Base-by-base conservation (phyloP, 2,113 vertebrate species). In the Sciurus niger region DNA sequence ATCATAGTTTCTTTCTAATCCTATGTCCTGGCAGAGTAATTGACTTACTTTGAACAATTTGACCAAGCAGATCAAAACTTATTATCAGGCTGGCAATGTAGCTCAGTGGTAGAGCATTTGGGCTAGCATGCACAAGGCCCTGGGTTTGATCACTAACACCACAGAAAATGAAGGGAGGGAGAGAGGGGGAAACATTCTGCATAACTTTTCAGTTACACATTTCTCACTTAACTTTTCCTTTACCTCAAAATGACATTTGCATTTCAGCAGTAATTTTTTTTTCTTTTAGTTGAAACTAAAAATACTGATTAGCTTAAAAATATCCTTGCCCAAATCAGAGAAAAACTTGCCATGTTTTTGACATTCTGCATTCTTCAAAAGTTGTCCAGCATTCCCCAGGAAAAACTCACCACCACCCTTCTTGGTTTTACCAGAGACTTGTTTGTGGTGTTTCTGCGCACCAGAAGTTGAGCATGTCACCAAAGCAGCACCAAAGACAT, bases 31-130 rank as follows among this genome's bases (percentile, higher is more conserved):
- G 51, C 76, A 79, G 43, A 65, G 20, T 55, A 77, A 20, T 84
- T 93, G 80, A 82, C 48, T 80, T 90, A 74, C 53, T 93, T 88
- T 94, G 40, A 88, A 77, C 40, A 83, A 1, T 84, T 73, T 46
- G 24, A 30, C 43, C 14, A 34, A 86, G 24, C 34, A n/a, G 8
- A 30, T 84, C 43, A 58, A 73, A 90, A 79, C 67, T 88, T 84
- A 43, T 8, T 95, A 9, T 83, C 8, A 28, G 58, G 58, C 25
- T 76, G 25, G 13, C 11, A 4, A 13, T 30, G 6, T 76, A 76
- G 11, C 24, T 43, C n/a, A 24, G 18, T 83, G 37, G 80, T 37
- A 83, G 14, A 63, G 37, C 24, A 28, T n/a, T 63, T 40, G 60
- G 79, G 40, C 43, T 30, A 1, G 37, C 58, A 51, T 37, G 67